Evolutionary conservation across 2,113 vertebrate genomes (phyloP), one percentile per base, ranked within the genome.

Genomic region (Todiramphus chloris): DNA sequence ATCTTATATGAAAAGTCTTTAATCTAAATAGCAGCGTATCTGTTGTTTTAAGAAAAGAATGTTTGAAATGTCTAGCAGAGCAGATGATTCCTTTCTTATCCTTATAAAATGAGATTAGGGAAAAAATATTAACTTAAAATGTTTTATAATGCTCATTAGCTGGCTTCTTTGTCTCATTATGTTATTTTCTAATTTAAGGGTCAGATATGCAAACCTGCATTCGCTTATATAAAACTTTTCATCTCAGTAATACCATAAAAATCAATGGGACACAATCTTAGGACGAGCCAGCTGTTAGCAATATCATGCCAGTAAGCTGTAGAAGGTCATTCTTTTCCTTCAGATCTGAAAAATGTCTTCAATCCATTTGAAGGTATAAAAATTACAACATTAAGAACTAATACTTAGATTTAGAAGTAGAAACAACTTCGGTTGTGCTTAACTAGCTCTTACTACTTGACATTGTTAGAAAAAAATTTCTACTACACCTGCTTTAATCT

Each of bases 11-110:
- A 87, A 31, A 83, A 85, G 28, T 62, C 83, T 82, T 23, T 74
- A 41, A 41, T 41, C 41, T 41, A 83, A 94, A 78, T 16, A 92
- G 37, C 13, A 82, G 25, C 16, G 3, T 67, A 69, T 58, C 69
- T 84, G 9, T 60, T 92, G 46, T 92, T 89, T 91, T 58, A 82
- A 83, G 59, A 69, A 89, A 89, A 82, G 23, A 6, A 56, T 59
- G 16, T 78, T 60, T 92, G 74, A 78, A 78, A 89, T 80, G 93
- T 94, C 51, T 93, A 87, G 48, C 53, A 81, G 60, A 90, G 69
- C 16, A 87, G 76, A 39, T 55, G n/a, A 90, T 81, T 64, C 30
- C 23, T 83, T 88, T 66, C 43, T 78, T 67, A 68, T 35, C 43
- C 8, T 64, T 68, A 51, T 39, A 59, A 46, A 39, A 46, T 15